phyloP scores from a whole-genome alignment of 2,888 invertebrate genomes.

The Drosophila borealis region DNA sequence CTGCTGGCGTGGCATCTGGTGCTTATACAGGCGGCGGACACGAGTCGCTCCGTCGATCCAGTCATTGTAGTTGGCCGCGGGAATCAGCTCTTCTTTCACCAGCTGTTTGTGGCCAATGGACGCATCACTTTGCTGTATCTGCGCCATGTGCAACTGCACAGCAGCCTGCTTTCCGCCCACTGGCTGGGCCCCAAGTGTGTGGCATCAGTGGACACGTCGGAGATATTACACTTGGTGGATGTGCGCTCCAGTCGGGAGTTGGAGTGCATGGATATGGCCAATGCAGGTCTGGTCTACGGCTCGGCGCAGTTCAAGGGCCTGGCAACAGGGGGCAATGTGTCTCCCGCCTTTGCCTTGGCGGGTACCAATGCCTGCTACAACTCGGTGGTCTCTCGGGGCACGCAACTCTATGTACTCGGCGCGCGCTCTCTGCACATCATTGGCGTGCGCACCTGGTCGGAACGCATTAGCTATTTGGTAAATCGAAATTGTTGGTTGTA shows the following conservation, averaged over 20 bases:
- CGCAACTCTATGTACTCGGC: slow-evolving; percentile 90
- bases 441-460: slow-evolving; percentile 88
- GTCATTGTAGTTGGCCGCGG: slow-evolving; percentile 96
- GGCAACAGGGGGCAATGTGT: slow-evolving; percentile 97
- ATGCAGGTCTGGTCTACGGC: slow-evolving; percentile 93
- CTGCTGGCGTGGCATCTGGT: slow-evolving; percentile 97
- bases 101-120: slow-evolving; percentile 86
- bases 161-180: slow-evolving; percentile 90
- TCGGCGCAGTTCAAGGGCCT: slow-evolving; percentile 94
- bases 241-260: slow-evolving; percentile 94
- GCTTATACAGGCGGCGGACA: slow-evolving; percentile 90
- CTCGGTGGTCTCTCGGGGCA: slow-evolving; percentile 88
- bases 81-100: slow-evolving; percentile 93
- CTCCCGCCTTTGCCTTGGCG: slow-evolving; percentile 87
- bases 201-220: slow-evolving; percentile 92
- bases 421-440: slow-evolving; percentile 87
- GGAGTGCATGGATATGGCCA: slow-evolving; percentile 92
- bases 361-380: slow-evolving; percentile 90
- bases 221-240: slow-evolving; percentile 94
- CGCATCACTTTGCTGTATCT: slow-evolving; percentile 88
- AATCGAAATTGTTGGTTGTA: background rate
- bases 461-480: slow-evolving; percentile 88
- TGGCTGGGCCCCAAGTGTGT: slow-evolving; percentile 94
- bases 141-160: slow-evolving; percentile 89
- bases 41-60: slow-evolving; percentile 90